A percentile compares a stretch with the other conserved stretches of the same genome.
phyloP scores from a whole-genome alignment of 2,113 vertebrate genomes.

The Microtus oregoni region DNA sequence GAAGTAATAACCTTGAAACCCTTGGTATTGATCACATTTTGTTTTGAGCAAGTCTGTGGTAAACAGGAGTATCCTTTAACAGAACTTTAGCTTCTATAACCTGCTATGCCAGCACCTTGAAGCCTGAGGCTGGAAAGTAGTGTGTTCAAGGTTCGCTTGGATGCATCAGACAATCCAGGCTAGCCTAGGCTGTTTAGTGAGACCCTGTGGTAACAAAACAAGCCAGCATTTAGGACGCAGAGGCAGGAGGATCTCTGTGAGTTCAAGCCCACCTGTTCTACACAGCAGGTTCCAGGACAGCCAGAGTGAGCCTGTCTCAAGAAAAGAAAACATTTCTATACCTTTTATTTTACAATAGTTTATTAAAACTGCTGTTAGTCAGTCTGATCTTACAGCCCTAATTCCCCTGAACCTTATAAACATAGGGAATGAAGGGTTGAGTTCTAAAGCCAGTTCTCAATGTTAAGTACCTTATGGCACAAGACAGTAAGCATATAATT shows the following conservation, averaged over 20 bases:
- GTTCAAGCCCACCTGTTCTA: background rate
- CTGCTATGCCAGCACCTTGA: background rate
- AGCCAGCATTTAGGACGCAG: background rate
- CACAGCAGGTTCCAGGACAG: background rate
- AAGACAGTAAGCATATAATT: conserved; percentile 21
- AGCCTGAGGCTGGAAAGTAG: background rate
- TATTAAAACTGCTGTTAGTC: conserved; percentile 33
- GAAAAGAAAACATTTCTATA: background rate
- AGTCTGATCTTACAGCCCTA: conserved; percentile 20
- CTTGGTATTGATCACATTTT: conserved; percentile 11
- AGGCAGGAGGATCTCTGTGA: background rate
- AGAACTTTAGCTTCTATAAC: conserved; percentile 25
- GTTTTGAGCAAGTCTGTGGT: conserved; percentile 46
- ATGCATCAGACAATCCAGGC: background rate
- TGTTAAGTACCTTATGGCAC: background rate
- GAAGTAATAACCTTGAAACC: conserved; percentile 43
- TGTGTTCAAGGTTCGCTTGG: background rate
- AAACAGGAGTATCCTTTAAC: background rate
- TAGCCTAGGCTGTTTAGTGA: background rate
- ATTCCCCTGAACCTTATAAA: conserved; percentile 14
- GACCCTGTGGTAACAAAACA: background rate
- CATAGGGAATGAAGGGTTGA: conserved; percentile 29
- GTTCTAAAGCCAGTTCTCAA: conserved; percentile 3
- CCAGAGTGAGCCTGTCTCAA: background rate
- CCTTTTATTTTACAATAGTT: conserved; percentile 21